phyloP scores from a whole-genome alignment of 2,113 vertebrate species.

The Chiloscyllium plagiosum region DNA sequence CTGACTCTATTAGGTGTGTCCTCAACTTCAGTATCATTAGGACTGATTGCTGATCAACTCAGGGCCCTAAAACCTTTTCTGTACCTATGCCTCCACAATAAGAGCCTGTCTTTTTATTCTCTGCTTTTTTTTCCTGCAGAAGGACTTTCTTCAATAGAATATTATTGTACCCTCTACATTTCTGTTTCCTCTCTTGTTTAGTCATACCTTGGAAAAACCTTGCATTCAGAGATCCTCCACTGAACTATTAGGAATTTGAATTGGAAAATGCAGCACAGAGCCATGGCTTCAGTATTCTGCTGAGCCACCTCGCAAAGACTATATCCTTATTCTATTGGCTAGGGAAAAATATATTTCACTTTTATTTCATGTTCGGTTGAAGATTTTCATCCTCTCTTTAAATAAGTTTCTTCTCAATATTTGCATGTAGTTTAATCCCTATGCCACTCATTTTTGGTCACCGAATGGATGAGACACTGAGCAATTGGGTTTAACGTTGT shows the following conservation, averaged over 20 bases:
- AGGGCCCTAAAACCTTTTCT: neutral
- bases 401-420: neutral
- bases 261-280: neutral
- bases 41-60: neutral
- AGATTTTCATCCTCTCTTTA: neutral
- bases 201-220: neutral
- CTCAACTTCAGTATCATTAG: neutral
- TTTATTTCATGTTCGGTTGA: too few species aligned
- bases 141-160: neutral
- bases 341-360: too few species aligned
- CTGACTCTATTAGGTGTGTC: neutral
- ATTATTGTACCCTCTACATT: too few species aligned
- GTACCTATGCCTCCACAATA: neutral
- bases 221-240: neutral
- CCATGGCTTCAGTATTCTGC: neutral
- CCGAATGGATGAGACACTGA: neutral
- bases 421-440: neutral
- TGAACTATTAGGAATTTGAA: neutral
- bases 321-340: neutral
- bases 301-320: neutral
- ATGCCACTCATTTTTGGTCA: neutral
- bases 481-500: neutral
- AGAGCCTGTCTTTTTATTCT: neutral
- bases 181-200: neutral
- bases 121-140: neutral